Percentiles rank a stretch among this genome's conserved stretches.
phyloP scores from a whole-genome alignment of 1,140 invertebrate species.

The Antheraea pernyi region DNA sequence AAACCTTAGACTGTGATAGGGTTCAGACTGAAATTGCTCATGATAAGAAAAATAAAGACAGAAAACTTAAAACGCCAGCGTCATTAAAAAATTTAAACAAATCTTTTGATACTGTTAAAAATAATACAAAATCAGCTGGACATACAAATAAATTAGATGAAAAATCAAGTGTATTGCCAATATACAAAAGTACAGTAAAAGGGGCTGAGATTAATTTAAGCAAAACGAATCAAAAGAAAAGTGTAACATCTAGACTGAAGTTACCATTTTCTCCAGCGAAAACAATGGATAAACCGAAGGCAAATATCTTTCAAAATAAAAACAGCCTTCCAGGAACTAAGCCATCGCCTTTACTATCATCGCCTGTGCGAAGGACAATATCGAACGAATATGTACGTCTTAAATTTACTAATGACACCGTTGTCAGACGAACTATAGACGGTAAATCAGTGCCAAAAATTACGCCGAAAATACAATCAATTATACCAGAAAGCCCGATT shows the following conservation, averaged over 20 bases:
- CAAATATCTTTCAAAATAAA: slow-evolving; percentile 69
- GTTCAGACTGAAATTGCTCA: slow-evolving; percentile 20
- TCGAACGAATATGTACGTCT: slow-evolving; percentile 74
- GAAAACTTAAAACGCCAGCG: slow-evolving; percentile 52
- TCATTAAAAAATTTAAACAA: slow-evolving; percentile 62
- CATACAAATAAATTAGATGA: slow-evolving; percentile 41
- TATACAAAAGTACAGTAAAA: slow-evolving; percentile 61
- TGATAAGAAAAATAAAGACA: slow-evolving; percentile 51
- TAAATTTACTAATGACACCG: slow-evolving; percentile 66
- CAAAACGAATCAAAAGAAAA: slow-evolving; percentile 53
- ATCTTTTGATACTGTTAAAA: slow-evolving; percentile 53
- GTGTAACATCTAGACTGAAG: slow-evolving; percentile 61
- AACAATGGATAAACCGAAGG: slow-evolving; percentile 70
- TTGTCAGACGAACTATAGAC: slow-evolving; percentile 60
- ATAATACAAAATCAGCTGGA: slow-evolving; percentile 42
- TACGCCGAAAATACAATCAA: slow-evolving; percentile 73
- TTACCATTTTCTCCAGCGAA: slow-evolving; percentile 68
- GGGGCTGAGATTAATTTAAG: slow-evolving; percentile 43
- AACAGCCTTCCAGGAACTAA: slow-evolving; percentile 44
- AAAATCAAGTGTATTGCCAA: slow-evolving; percentile 60
- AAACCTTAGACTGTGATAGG: slow-evolving; percentile 27
- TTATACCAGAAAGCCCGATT: slow-evolving; percentile 75
- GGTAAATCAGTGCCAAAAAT: slow-evolving; percentile 69
- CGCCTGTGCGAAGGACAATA: slow-evolving; percentile 65
- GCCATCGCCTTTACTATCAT: slow-evolving; percentile 55